Percentiles rank a stretch among this genome's conserved stretches.
Conservation (phyloP, 2,888 invertebrate genomes). For the Acrobasis repandana region DNA sequence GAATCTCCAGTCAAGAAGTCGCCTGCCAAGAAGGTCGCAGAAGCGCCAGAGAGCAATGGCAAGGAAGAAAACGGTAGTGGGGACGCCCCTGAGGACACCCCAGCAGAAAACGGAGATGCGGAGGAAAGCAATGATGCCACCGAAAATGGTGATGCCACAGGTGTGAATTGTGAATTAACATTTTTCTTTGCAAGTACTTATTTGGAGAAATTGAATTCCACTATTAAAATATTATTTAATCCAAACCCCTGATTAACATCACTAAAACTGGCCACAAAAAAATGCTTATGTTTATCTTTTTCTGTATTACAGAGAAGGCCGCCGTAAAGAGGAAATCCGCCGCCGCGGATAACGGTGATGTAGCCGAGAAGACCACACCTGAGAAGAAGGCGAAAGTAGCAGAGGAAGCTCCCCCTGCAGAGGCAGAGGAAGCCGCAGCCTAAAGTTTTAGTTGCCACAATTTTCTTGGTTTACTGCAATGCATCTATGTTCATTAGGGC, state of each 20-base stretch:
- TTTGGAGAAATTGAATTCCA: no score
- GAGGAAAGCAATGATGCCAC: slow-evolving; percentile 78
- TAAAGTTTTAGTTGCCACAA: slow-evolving; percentile 57
- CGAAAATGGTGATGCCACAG: slow-evolving; percentile 74
- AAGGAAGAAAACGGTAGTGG: slow-evolving; percentile 73
- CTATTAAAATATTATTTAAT: no score
- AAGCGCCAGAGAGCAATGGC: slow-evolving; percentile 74
- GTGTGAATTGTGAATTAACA: slow-evolving; percentile 37
- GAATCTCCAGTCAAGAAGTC: slow-evolving; percentile 80
- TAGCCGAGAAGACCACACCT: slow-evolving; percentile 84
- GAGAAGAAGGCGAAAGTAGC: slow-evolving; percentile 89
- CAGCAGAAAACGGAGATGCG: slow-evolving; percentile 68
- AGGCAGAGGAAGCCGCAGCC: slow-evolving; percentile 84
- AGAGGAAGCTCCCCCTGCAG: slow-evolving; percentile 81
- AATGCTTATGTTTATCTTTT: slow-evolving; percentile 20
- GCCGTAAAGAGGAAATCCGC: slow-evolving; percentile 88
- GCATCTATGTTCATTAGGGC: slow-evolving; percentile 74
- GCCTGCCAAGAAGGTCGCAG: slow-evolving; percentile 75
- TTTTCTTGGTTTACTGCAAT: slow-evolving; percentile 79
- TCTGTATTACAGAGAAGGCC: slow-evolving; percentile 66
- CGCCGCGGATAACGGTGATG: slow-evolving; percentile 78
- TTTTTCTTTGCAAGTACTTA: neutral
- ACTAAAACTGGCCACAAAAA: no score
- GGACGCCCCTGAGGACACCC: slow-evolving; percentile 61
- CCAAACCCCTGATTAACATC: no score